Conservation (phyloP, 2,888 invertebrate species). For the Dichetophora obliterata region DNA sequence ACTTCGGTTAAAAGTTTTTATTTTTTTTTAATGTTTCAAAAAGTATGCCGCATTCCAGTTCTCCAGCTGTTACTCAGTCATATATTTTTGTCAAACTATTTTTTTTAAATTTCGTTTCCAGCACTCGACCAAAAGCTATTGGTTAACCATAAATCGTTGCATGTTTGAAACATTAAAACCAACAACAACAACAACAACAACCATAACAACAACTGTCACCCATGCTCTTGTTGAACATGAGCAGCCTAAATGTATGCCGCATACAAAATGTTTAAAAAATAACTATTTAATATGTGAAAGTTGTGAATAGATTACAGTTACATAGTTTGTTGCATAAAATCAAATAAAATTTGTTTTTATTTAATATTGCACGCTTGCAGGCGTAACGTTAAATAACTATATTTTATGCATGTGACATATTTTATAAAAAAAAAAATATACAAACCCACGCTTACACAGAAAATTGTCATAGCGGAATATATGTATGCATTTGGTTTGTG, state of each 20-base stretch:
- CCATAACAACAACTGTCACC: not conserved
- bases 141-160: conserved; percentile 1
- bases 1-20: too few relatives aligned
- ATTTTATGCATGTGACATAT: conserved; percentile 15
- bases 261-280: not conserved
- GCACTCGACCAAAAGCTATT: not conserved
- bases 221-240: not conserved
- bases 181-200: not conserved
- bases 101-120: too few relatives aligned
- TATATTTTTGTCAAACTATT: too few relatives aligned
- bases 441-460: not conserved
- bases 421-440: not conserved
- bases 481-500: not conserved
- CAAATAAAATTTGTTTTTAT: conserved; percentile 30
- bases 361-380: conserved; percentile 1
- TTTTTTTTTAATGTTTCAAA: too few relatives aligned
- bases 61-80: too few relatives aligned
- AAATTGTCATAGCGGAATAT: not conserved
- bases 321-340: conserved; percentile 33
- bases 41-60: too few relatives aligned
- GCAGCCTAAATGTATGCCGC: not conserved
- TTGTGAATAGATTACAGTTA: not conserved
- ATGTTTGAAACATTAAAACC: not conserved
- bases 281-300: not conserved
- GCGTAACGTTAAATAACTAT: not conserved